Percentiles rank a stretch among this genome's conserved stretches.
Conservation (phyloP, 2,888 invertebrate species). For the Ormyrus thymus region DNA sequence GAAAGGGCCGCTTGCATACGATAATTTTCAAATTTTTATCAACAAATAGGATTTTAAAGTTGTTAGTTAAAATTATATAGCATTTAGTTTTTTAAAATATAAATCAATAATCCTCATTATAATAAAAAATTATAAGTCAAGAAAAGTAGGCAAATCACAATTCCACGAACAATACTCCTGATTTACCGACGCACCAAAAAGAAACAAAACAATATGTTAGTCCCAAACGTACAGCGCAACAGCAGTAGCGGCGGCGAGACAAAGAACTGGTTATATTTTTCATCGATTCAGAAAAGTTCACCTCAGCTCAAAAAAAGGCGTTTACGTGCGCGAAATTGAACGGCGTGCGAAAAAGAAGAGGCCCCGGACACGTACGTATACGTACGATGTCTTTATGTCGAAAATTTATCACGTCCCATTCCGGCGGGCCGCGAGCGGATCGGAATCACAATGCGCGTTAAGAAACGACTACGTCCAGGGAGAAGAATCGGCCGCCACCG, state of each 20-base stretch:
- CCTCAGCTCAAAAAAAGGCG: background rate
- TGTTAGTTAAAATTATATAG: too few relatives aligned
- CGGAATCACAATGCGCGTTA: constrained; percentile 31
- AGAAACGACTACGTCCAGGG: background rate
- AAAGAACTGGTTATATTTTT: background rate
- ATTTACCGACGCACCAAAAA: too few relatives aligned
- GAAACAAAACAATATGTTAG: background rate
- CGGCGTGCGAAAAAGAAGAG: background rate
- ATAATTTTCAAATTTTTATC: too few relatives aligned
- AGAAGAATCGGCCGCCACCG: constrained; percentile 27
- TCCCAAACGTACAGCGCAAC: background rate
- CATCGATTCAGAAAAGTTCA: background rate
- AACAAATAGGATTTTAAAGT: too few relatives aligned
- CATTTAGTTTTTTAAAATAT: too few relatives aligned
- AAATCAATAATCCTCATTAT: too few relatives aligned
- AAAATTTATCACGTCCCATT: constrained; percentile 50
- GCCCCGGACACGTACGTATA: constrained; percentile 1
- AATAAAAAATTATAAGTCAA: too few relatives aligned
- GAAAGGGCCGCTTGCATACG: too few relatives aligned
- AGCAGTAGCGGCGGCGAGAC: background rate
- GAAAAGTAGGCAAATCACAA: too few relatives aligned
- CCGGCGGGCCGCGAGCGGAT: background rate
- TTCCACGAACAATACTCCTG: too few relatives aligned
- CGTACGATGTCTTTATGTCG: constrained; percentile 45
- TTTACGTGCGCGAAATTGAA: constrained; percentile 24